phyloP scores from a whole-genome alignment of 37 sponge, comb jelly and placozoan species.

The Aphrocallistes beatrix region DNA sequence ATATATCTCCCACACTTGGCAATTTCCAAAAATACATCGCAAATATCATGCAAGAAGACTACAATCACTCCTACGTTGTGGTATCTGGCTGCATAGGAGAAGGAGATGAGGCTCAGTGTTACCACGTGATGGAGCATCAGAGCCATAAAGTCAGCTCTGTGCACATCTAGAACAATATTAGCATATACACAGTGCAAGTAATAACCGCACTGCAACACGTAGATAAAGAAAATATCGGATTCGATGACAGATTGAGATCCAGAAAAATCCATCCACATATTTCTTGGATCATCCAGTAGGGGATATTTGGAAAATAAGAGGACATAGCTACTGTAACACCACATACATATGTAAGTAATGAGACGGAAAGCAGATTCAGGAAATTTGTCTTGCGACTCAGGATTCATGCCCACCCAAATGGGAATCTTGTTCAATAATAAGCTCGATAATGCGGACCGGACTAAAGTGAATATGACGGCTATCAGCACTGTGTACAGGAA shows the following conservation, averaged over 20 bases:
- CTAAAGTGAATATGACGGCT: neutral
- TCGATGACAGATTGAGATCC: neutral
- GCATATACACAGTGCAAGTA: neutral
- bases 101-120: conserved; percentile 32
- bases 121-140: conserved; percentile 62
- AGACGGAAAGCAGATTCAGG: conserved; percentile 6
- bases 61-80: conserved; percentile 60
- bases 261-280: neutral
- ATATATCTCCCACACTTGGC: conserved; percentile 49
- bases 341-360: neutral
- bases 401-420: neutral
- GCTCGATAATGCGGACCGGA: neutral
- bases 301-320: neutral
- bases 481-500: neutral
- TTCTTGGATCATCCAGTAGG: neutral
- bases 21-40: conserved; percentile 54
- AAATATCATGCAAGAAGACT: conserved; percentile 53
- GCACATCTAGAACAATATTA: neutral
- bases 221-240: neutral
- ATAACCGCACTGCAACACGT: neutral
- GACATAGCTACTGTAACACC: neutral
- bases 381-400: neutral
- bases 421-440: neutral
- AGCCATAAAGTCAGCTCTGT: conserved; percentile 43
- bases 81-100: conserved; percentile 43